phyloP scores from a whole-genome alignment of 2,797 vertebrate genomes.

The Epinephelus coioides region DNA sequence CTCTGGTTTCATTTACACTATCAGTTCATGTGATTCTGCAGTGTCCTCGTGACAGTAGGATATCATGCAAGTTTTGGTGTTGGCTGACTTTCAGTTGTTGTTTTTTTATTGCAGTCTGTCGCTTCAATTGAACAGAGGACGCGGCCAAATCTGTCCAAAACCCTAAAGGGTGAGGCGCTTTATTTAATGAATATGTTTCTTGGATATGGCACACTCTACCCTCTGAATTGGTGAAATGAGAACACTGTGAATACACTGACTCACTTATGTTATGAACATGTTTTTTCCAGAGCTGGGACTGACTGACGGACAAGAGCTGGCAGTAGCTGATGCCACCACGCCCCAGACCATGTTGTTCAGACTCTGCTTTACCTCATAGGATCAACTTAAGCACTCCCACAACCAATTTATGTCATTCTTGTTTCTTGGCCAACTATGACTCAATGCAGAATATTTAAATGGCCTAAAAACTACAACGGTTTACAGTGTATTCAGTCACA shows the following conservation, averaged over 20 bases:
- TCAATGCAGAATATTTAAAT: slow-evolving; percentile 40
- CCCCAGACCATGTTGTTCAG: slow-evolving; percentile 96
- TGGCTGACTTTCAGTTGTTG: slow-evolving; percentile 52
- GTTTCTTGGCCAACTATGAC: slow-evolving; percentile 36
- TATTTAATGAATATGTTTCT: slow-evolving; percentile 10
- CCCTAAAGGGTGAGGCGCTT: slow-evolving; percentile 88
- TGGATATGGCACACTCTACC: neutral
- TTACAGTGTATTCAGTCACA: slow-evolving; percentile 58
- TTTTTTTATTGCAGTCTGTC: slow-evolving; percentile 81
- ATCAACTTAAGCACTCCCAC: slow-evolving; percentile 47
- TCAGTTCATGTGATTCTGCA: neutral
- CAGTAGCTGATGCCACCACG: slow-evolving; percentile 93
- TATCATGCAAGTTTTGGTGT: slow-evolving; percentile 16
- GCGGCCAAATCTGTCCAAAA: slow-evolving; percentile 93
- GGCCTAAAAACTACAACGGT: slow-evolving; percentile 33
- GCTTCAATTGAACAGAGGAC: slow-evolving; percentile 95
- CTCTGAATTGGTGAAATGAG: slow-evolving; percentile 4
- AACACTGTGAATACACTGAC: slow-evolving; percentile 19
- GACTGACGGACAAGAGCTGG: slow-evolving; percentile 92
- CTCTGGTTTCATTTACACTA: neutral
- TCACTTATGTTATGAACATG: slow-evolving; percentile 26
- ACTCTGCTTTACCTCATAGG: slow-evolving; percentile 92
- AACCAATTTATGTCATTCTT: slow-evolving; percentile 41
- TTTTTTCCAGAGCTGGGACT: slow-evolving; percentile 90
- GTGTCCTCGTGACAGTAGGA: neutral